Conservation (phyloP, 2,113 vertebrate genomes). For the Chaetodon trifascialis region DNA sequence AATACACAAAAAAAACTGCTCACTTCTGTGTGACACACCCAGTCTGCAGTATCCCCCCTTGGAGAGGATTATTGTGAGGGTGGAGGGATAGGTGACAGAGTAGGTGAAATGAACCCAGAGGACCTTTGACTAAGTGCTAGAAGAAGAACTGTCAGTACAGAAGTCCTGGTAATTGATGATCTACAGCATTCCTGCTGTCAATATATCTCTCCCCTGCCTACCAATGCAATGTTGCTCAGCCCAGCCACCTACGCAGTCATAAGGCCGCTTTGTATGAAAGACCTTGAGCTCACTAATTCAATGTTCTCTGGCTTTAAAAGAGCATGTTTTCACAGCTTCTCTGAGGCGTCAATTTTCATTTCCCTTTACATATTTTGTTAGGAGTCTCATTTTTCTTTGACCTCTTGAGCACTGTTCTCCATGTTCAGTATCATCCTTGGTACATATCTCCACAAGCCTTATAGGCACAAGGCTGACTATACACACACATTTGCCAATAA, state of each 20-base stretch:
- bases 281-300: slow-evolving; percentile 62
- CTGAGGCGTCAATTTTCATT: slow-evolving; percentile 25
- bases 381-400: slow-evolving; percentile 32
- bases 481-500: not conserved
- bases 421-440: not conserved
- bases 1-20: slow-evolving; percentile 33
- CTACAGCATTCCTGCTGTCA: slow-evolving; percentile 37
- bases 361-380: slow-evolving; percentile 18
- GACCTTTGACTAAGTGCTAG: slow-evolving; percentile 39
- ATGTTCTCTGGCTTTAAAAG: slow-evolving; percentile 45
- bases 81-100: slow-evolving; percentile 34
- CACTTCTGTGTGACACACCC: slow-evolving; percentile 3
- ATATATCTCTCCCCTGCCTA: slow-evolving; percentile 42
- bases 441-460: not conserved
- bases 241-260: slow-evolving; percentile 59
- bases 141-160: slow-evolving; percentile 49
- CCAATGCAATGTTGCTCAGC: slow-evolving; percentile 11
- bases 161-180: slow-evolving; percentile 65
- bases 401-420: slow-evolving; percentile 13
- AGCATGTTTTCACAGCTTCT: slow-evolving; percentile 38
- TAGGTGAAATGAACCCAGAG: slow-evolving; percentile 37
- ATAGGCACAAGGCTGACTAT: not conserved
- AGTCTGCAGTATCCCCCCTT: slow-evolving; percentile 8
- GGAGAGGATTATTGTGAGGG: slow-evolving; percentile 44
- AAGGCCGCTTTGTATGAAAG: slow-evolving; percentile 31